Evolutionary conservation across 2,888 invertebrate genomes (phyloP).

Genomic region (Aphidoletes aphidimyza): DNA sequence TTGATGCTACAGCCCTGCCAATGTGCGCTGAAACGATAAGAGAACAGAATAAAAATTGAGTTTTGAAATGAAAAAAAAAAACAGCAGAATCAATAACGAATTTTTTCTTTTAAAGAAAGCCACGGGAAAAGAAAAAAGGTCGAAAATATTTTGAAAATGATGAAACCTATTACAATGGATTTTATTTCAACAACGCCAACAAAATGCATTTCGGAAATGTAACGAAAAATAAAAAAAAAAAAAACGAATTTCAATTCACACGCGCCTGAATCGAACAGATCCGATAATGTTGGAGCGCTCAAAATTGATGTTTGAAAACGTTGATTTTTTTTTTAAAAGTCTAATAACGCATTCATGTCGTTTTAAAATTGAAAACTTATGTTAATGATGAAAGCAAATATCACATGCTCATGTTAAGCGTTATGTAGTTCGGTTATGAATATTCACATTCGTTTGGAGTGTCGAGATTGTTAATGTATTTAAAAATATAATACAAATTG

Average conservation of each 20-base stretch:
- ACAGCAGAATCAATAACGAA: not conserved
- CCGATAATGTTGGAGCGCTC: no score
- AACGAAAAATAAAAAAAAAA: not conserved
- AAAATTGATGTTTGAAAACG: not conserved
- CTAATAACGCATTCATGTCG: not conserved
- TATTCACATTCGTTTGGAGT: not conserved
- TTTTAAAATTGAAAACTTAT: slow-evolving; percentile 7
- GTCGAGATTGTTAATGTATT: no score
- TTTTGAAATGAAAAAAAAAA: no score
- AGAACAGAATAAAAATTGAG: no score
- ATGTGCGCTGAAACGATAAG: slow-evolving; percentile 41
- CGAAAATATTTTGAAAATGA: not conserved
- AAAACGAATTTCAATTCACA: not conserved
- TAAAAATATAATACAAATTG: no score
- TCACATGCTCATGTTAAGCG: slow-evolving; percentile 11
- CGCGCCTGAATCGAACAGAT: no score
- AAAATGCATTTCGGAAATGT: slow-evolving; percentile 8
- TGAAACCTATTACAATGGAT: not conserved
- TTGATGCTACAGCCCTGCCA: not conserved
- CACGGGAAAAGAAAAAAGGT: not conserved
- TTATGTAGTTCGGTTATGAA: not conserved
- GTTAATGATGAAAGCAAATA: slow-evolving; percentile 38
- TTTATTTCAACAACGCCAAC: not conserved
- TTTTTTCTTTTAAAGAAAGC: no score
- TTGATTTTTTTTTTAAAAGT: not conserved